Evolutionary conservation across 2,113 vertebrate species (phyloP), one percentile per base, ranked within the genome.

Genomic region (Martes martes): DNA sequence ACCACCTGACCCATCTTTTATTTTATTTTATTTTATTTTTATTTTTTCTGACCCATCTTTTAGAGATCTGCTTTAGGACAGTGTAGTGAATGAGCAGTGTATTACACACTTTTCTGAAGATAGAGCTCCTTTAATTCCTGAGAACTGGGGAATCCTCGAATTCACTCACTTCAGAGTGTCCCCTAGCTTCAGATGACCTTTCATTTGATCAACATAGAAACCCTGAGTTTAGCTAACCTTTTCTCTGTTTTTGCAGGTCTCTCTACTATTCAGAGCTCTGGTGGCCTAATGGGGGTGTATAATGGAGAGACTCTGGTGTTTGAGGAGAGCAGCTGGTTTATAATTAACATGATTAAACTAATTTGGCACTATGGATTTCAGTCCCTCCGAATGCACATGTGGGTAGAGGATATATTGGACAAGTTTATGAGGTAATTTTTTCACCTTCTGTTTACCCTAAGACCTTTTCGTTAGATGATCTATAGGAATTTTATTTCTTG

Each of bases 361-460:
- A 96, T 99, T 31, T 99, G 99, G 99, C 97, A 88, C 69, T 99
- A 99, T 0, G 99, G 99, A 14, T 98, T 99, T 83, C 99, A 99
- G 94, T 98, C 99, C 59, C 96, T 99, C 4, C 99, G 99, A 14
- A 99, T 99, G 99, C 99, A 99, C 96, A 99, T 99, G 99, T 99
- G 99, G 99, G 99, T 99, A 97, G 99, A 99, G 97, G 98, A 99
- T 45, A 0, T 99, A 84, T 76, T 99, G 94, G 99, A 99, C 98
- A 99, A 99, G 94, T 99, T 99, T 94, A 99, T 99, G 99, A 99
- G 99, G 99, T 99, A 98, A 97, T 78, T 57, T 45, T 89, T 47
- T 21, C 31, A 3, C 67, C 9, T 94, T 92, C 26, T 33, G 18
- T 90, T 89, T 93, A 86, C 79, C n/a, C 55, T 76, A 57, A 94